Evolutionary conservation across 2,797 vertebrate species (phyloP), one percentile per base, ranked within the genome.

Genomic region (Graptemys geographica): DNA sequence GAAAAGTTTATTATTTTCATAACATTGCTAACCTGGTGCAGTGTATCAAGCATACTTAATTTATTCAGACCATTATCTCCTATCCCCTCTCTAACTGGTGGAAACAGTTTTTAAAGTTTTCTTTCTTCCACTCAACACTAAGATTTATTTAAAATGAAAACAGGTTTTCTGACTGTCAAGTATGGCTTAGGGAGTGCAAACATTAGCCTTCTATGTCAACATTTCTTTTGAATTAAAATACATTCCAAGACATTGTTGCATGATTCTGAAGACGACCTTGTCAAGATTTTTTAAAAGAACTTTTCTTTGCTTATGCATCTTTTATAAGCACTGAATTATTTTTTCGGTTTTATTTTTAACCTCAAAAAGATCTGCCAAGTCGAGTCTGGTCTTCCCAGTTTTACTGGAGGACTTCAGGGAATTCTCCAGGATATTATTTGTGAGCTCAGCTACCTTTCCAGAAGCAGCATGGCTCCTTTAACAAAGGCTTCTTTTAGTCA

Each of bases 1-100:
- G 81, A 96, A 7, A 90, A n/a, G 72, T 92, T 12, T 95, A 90
- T 31, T 76, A 52, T 56, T 57, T 51, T 18, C 28, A 3, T 53
- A 19, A 51, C 11, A 53, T 55, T 0, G 0, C 62, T 69, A 56
- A 23, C 41, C 8, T 49, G 27, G 11, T 86, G 28, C 69, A 92
- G 44, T 72, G 51, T 0, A 0, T 0, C 21, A 37, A 11, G 19
- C 19, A 21, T 59, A 87, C 0, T 0, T 18, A 51, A 72, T 95
- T 83, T 51, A 87, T 25, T 87, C 51, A 79, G 79, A 82, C 11
- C n/a, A 47, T 80, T 27, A 6, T 9, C 25, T 78, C 15, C 44
- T 78, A 44, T 28, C 41, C 83, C 13, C 28, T 53, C 3, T 62
- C 44, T 83, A 86, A 57, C 41, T 21, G 47, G 84, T 69, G 37